Percentiles rank a stretch among this genome's conserved stretches.
phyloP scores from a whole-genome alignment of 1,140 invertebrate species.

The Lepidurus packardi region DNA sequence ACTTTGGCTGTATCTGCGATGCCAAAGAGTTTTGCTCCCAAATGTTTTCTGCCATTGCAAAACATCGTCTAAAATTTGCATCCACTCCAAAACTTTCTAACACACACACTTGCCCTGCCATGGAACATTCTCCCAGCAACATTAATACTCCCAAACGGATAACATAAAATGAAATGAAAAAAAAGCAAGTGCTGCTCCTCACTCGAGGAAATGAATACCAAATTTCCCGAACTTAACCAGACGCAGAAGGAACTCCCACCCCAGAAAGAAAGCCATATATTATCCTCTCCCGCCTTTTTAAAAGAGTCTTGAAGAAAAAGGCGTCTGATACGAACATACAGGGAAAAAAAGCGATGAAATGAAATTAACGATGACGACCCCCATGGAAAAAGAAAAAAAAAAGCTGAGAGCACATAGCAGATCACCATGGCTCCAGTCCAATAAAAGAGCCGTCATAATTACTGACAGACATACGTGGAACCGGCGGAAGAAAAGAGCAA shows the following conservation, averaged over 20 bases:
- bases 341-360: constrained; percentile 19
- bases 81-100: background rate
- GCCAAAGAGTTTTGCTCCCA: background rate
- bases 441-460: constrained; percentile 22
- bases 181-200: background rate
- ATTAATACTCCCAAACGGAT: background rate
- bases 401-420: constrained; percentile 3
- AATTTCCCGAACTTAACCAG: background rate
- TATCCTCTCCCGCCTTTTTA: background rate
- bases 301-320: background rate
- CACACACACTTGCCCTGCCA: background rate
- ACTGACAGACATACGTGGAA: constrained; percentile 15
- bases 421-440: constrained; percentile 17
- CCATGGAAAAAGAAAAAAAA: background rate
- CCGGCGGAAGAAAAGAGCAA: constrained; percentile 8
- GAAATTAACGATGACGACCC: constrained; percentile 15
- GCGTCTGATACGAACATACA: background rate
- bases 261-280: background rate
- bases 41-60: constrained; percentile 2
- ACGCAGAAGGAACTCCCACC: background rate
- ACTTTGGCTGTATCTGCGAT: background rate
- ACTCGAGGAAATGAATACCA: constrained; percentile 1
- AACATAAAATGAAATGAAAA: background rate
- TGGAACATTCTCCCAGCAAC: background rate
- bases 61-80: constrained; percentile 6